phyloP scores from a whole-genome alignment of 23 tunicate genomes.

The Botrylloides violaceus region DNA sequence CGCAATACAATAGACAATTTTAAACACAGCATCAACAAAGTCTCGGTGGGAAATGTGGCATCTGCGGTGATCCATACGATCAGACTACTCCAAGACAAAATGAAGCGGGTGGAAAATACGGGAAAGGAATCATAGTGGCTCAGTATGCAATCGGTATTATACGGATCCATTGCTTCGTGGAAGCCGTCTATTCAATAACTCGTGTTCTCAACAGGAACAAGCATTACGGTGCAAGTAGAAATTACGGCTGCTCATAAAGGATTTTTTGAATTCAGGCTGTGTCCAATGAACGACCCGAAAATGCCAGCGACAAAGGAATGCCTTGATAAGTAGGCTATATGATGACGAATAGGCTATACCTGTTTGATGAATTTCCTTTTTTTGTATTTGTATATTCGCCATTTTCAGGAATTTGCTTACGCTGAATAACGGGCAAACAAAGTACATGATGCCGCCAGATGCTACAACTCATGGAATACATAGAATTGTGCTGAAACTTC shows the following conservation, averaged over 20 bases:
- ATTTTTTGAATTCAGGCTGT: conserved; percentile 62
- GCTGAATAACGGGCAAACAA: conserved; percentile 1
- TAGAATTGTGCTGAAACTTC: conserved; percentile 28
- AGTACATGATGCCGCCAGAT: background rate
- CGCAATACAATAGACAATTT: too few species aligned
- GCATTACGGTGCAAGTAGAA: conserved; percentile 5
- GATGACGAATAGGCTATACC: too few species aligned
- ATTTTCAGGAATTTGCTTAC: background rate
- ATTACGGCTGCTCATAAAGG: conserved; percentile 29
- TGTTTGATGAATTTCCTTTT: too few species aligned
- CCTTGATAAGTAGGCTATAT: conserved; percentile 40
- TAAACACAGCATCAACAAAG: conserved; percentile 13
- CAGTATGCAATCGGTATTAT: background rate
- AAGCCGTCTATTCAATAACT: background rate
- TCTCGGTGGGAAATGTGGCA: conserved; percentile 49
- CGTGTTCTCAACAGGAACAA: background rate
- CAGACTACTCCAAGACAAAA: conserved; percentile 20
- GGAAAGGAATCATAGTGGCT: conserved; percentile 27
- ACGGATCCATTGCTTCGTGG: background rate
- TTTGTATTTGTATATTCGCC: too few species aligned
- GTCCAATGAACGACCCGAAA: conserved; percentile 37
- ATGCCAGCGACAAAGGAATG: conserved; percentile 37
- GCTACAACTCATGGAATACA: conserved; percentile 9
- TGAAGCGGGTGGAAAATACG: conserved; percentile 66
- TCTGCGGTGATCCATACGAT: conserved; percentile 44